Conservation (phyloP, 2,797 vertebrate species). For the Hippopotamyrus pictus region DNA sequence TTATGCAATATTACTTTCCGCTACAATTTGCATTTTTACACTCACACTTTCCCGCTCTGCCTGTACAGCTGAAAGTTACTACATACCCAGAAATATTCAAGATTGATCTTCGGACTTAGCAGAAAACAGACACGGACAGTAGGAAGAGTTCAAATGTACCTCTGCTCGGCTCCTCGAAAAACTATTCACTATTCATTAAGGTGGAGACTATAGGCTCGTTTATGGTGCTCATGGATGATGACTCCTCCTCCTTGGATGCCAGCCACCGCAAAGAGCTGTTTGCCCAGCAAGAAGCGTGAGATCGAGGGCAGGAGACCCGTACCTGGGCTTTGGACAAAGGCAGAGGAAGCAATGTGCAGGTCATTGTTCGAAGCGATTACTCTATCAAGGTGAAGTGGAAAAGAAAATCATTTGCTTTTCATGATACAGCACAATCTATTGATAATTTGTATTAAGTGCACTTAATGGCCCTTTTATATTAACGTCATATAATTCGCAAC, state of each 20-base stretch:
- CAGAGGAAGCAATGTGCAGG: background rate
- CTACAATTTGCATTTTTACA: slow-evolving; percentile 9
- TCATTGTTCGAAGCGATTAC: background rate
- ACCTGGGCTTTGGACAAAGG: background rate
- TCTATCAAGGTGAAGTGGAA: background rate
- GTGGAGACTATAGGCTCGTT: background rate
- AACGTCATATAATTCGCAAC: background rate
- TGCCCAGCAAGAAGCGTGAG: background rate
- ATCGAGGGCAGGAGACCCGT: background rate
- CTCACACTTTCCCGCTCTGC: slow-evolving; percentile 31
- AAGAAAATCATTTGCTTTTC: background rate
- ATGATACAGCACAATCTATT: background rate
- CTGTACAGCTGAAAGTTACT: slow-evolving; percentile 10
- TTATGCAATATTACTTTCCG: slow-evolving; percentile 8
- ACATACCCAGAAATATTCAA: slow-evolving; percentile 39
- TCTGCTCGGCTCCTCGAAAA: background rate
- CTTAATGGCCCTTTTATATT: background rate
- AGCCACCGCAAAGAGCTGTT: background rate
- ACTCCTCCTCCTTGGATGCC: slow-evolving; percentile 6
- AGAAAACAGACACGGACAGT: slow-evolving; percentile 21
- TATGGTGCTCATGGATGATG: background rate
- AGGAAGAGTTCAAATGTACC: background rate
- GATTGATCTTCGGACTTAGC: slow-evolving; percentile 43
- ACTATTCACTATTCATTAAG: background rate
- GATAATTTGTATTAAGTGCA: background rate